phyloP scores from a whole-genome alignment of 2,888 invertebrate genomes.

The Ormyrus labotus region DNA sequence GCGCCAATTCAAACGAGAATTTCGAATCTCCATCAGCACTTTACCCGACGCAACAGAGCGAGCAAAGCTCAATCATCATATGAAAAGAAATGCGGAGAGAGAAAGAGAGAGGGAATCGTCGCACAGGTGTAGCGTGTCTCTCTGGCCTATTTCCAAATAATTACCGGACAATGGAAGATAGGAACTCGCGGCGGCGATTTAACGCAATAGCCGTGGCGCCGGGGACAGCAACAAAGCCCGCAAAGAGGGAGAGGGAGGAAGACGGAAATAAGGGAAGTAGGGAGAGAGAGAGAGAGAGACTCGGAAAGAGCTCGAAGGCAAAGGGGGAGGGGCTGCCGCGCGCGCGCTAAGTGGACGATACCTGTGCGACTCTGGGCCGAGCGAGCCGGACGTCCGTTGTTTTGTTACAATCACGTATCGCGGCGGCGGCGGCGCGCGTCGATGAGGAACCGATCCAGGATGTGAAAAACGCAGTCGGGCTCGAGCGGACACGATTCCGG shows the following conservation, averaged over 20 bases:
- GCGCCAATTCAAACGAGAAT: not conserved
- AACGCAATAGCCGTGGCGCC: constrained; percentile 27
- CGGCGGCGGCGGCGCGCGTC: constrained; percentile 52
- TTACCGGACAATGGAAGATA: constrained; percentile 52
- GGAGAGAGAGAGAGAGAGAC: constrained; percentile 54
- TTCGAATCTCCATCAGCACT: not conserved
- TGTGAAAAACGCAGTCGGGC: constrained; percentile 67
- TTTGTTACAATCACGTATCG: constrained; percentile 75
- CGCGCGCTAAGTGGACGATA: constrained; percentile 69
- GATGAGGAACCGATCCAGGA: constrained; percentile 69
- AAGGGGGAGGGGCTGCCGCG: constrained; percentile 55
- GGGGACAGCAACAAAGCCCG: constrained; percentile 14
- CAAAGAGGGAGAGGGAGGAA: constrained; percentile 54
- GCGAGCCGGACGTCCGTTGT: constrained; percentile 74
- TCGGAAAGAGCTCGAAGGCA: constrained; percentile 38
- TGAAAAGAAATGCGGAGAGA: constrained; percentile 26
- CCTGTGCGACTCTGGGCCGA: constrained; percentile 73
- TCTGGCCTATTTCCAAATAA: constrained; percentile 52
- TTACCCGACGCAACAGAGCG: too few relatives aligned
- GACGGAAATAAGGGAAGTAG: not conserved
- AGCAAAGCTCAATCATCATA: constrained; percentile 23
- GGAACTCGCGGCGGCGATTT: constrained; percentile 42
- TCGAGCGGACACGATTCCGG: constrained; percentile 64
- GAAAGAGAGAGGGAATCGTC: not conserved
- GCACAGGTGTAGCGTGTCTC: constrained; percentile 31